Evolutionary conservation across 1,140 invertebrate genomes (phyloP).

Genomic region (Drosophila insularis): DNA sequence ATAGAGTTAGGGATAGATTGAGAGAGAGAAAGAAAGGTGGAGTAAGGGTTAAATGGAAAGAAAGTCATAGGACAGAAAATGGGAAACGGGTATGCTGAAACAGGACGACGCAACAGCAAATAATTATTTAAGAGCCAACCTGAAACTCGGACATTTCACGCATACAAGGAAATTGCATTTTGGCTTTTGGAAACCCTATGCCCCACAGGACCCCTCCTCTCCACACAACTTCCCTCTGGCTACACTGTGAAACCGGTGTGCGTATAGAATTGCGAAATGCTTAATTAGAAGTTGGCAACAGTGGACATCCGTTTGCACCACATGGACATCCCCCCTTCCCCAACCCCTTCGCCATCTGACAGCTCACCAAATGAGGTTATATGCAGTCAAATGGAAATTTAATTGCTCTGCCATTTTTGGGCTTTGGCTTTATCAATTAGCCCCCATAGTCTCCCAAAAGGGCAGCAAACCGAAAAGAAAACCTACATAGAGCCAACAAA

Average conservation of each 20-base stretch:
- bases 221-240: background rate
- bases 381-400: slow-evolving; percentile 21
- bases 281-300: slow-evolving; percentile 19
- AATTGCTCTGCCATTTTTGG: slow-evolving; percentile 15
- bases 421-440: slow-evolving; percentile 17
- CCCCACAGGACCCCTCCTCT: background rate
- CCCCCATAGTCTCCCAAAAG: slow-evolving; percentile 10
- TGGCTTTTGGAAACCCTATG: slow-evolving; percentile 2
- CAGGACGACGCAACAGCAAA: slow-evolving; percentile 3
- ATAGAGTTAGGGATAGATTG: background rate
- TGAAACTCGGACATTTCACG: slow-evolving; percentile 9
- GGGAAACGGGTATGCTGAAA: slow-evolving; percentile 6
- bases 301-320: background rate
- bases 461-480: background rate
- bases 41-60: background rate
- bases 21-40: background rate
- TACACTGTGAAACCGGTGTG: background rate
- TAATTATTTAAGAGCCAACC: slow-evolving; percentile 13
- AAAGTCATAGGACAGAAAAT: background rate
- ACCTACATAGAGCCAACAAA: background rate
- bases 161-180: slow-evolving; percentile 18
- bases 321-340: background rate
- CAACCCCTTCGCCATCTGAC: background rate
- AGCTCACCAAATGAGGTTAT: slow-evolving; percentile 12
- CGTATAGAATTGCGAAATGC: background rate